Percentiles rank a stretch among this genome's conserved stretches.
phyloP scores from a whole-genome alignment of 2,113 vertebrate species.

The Corydoras sp. region DNA sequence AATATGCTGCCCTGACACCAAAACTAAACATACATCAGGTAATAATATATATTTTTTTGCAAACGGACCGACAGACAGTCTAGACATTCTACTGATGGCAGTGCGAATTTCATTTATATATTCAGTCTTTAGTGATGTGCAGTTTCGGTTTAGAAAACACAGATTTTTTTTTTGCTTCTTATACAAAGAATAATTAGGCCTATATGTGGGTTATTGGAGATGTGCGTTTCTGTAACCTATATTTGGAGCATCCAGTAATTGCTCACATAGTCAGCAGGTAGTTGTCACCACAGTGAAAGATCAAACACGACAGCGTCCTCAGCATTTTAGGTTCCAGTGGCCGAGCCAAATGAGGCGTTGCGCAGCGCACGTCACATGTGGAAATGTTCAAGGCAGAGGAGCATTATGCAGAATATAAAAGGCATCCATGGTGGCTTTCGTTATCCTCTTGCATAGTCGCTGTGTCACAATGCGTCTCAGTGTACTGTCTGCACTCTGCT shows the following conservation, averaged over 20 bases:
- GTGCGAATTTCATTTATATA: too few relatives aligned
- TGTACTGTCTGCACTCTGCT: conserved; percentile 9
- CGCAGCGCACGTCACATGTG: conserved; percentile 22
- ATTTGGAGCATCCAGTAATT: conserved; percentile 34
- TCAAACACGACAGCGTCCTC: background rate
- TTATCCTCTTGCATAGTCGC: background rate
- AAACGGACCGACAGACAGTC: too few relatives aligned
- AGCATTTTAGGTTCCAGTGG: background rate
- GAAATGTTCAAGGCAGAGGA: conserved; percentile 29
- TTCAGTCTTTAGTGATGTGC: background rate
- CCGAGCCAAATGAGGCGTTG: conserved; percentile 6
- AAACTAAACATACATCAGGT: too few relatives aligned
- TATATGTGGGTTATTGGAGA: background rate
- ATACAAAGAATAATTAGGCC: background rate
- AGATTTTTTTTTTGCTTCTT: background rate
- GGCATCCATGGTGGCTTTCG: conserved; percentile 6
- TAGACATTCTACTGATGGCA: too few relatives aligned
- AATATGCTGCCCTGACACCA: too few relatives aligned
- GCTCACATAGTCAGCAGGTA: background rate
- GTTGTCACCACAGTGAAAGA: background rate
- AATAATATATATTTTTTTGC: too few relatives aligned
- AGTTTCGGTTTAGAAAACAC: background rate
- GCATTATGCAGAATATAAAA: conserved; percentile 26
- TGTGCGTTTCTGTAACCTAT: conserved; percentile 19
- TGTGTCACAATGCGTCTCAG: conserved; percentile 13